phyloP scores from a whole-genome alignment of 2,888 invertebrate genomes.

The Rutpela maculata region DNA sequence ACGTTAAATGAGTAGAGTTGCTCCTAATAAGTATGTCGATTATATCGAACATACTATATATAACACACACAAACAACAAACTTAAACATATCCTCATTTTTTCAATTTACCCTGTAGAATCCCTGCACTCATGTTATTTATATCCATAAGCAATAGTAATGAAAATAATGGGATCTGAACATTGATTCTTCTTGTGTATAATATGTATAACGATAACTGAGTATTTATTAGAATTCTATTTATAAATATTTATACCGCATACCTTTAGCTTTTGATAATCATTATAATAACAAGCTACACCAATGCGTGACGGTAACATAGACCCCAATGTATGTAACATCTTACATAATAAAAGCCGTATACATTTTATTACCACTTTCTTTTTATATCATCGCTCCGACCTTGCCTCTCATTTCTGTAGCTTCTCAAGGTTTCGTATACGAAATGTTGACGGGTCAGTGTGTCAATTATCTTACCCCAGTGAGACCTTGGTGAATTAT shows the following conservation, averaged over 20 bases:
- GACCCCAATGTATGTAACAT: constrained; percentile 29
- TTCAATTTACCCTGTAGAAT: too few species aligned
- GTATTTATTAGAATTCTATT: background rate
- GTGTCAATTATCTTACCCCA: constrained; percentile 53
- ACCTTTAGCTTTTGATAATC: background rate
- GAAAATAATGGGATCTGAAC: background rate
- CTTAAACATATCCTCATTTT: too few species aligned
- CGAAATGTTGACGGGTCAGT: constrained; percentile 49
- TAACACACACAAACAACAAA: too few species aligned
- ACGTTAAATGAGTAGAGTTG: too few species aligned
- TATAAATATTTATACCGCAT: background rate
- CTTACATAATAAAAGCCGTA: constrained; percentile 29
- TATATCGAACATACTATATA: too few species aligned
- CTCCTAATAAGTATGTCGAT: too few species aligned
- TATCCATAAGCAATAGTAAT: background rate
- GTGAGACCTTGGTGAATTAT: constrained; percentile 33
- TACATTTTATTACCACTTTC: constrained; percentile 27
- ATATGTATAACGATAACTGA: background rate
- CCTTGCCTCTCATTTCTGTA: constrained; percentile 40
- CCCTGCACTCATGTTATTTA: too few species aligned
- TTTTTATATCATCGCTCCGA: constrained; percentile 35
- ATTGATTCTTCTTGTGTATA: background rate
- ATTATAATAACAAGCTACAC: constrained; percentile 17
- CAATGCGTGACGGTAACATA: constrained; percentile 27
- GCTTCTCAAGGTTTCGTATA: constrained; percentile 46